phyloP scores from a whole-genome alignment of 2,888 invertebrate genomes.

The Mesochorus sp. region DNA sequence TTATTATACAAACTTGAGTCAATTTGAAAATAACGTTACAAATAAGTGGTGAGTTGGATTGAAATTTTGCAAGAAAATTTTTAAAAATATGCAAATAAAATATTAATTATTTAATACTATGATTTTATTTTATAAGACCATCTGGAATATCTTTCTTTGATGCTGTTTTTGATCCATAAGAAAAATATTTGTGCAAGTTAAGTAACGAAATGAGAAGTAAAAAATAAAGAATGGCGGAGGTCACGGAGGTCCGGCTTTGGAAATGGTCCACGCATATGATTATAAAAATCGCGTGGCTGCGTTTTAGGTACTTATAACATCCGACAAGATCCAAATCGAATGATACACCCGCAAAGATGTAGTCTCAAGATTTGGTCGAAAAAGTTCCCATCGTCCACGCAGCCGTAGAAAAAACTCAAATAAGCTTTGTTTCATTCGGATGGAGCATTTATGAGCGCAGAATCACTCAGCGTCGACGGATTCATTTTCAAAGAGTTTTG shows the following conservation, averaged over 20 bases:
- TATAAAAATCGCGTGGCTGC: slow-evolving; percentile 54
- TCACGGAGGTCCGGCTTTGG: background rate
- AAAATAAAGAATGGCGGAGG: background rate
- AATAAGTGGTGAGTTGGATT: no score
- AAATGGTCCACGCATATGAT: background rate
- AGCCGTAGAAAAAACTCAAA: slow-evolving; percentile 24
- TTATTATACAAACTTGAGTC: no score
- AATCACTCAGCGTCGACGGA: slow-evolving; percentile 21
- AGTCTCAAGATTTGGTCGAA: slow-evolving; percentile 28
- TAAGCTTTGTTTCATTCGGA: slow-evolving; percentile 34
- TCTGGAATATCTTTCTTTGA: no score
- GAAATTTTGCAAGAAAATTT: no score
- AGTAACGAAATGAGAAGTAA: background rate
- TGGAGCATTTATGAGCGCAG: no score
- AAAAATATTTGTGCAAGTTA: no score
- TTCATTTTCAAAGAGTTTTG: background rate
- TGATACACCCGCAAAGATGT: slow-evolving; percentile 27
- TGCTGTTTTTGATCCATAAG: no score
- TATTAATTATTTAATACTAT: no score
- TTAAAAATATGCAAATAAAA: no score
- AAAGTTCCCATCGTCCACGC: slow-evolving; percentile 43
- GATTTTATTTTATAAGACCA: no score
- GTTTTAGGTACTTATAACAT: slow-evolving; percentile 47
- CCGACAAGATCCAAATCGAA: slow-evolving; percentile 57
- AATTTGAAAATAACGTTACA: no score